phyloP scores from a whole-genome alignment of 53 echinoderm and acorn worm genomes.

The Holothuria leucospilota region DNA sequence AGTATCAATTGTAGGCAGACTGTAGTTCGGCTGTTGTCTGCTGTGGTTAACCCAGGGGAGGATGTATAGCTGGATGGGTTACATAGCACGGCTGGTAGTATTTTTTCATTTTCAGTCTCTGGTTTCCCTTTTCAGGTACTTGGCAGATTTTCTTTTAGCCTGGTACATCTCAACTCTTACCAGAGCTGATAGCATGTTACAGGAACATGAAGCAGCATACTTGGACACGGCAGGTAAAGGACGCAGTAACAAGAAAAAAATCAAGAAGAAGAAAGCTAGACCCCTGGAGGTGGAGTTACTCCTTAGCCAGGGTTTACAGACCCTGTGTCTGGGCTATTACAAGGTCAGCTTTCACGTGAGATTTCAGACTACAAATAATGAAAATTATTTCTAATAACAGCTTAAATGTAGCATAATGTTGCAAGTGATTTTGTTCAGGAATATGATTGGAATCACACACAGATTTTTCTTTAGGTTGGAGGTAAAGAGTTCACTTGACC shows the following conservation, averaged over 20 bases:
- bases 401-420: too few relatives aligned
- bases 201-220: constrained; percentile 82
- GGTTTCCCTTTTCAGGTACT: constrained; percentile 68
- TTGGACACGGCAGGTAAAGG: constrained; percentile 75
- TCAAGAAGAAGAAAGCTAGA: constrained; percentile 78
- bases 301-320: constrained; percentile 79
- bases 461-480: too few relatives aligned
- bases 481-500: too few relatives aligned
- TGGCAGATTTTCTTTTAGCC: constrained; percentile 90
- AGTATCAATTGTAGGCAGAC: too few relatives aligned
- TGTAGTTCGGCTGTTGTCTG: too few relatives aligned
- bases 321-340: constrained; percentile 85
- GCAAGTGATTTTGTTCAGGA: too few relatives aligned
- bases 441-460: too few relatives aligned
- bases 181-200: constrained; percentile 90
- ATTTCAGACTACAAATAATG: background rate
- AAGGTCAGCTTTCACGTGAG: constrained; percentile 63
- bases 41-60: too few relatives aligned
- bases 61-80: too few relatives aligned
- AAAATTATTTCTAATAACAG: too few relatives aligned
- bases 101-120: too few relatives aligned
- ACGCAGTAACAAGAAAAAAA: constrained; percentile 93
- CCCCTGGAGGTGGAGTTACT: constrained; percentile 88
- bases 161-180: constrained; percentile 96
- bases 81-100: too few relatives aligned